Base-by-base conservation (phyloP, 2,888 invertebrate genomes). In the Taphrorychus bicolor region DNA sequence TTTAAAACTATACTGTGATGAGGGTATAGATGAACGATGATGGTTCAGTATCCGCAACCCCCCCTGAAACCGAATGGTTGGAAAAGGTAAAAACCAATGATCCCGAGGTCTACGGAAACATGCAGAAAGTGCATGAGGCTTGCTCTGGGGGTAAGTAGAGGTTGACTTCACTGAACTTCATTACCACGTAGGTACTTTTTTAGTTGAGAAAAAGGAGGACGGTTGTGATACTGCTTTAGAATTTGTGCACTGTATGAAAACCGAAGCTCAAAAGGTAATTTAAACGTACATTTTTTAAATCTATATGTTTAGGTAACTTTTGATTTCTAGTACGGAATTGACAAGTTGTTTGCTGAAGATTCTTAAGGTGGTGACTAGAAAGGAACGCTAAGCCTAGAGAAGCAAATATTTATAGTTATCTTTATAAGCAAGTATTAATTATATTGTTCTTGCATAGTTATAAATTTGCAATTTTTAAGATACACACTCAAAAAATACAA, bases 151-250 rank as follows among this genome's bases (percentile, higher is more conserved):
- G 51, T 45, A 45, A 14, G 51, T 18, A 45, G n/a, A 45, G 5
- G 45, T 45, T 17, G n/a, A 5, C 51, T 21, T 51, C n/a, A 51
- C 16, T 4, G 17, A 14, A 18, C 16, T n/a, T n/a, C 40, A 32
- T 18, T 2, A n/a, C n/a, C n/a, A n/a, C n/a, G n/a, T n/a, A n/a
- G n/a, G 2, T 17, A 17, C n/a, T n/a, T 32, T 74, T 73, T 61
- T 59, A 77, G 77, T 70, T 40, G 64, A 69, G 57, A 19, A 57
- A 9, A 71, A 73, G 14, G 19, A 67, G 0, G 77, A 78, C 66
- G 72, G 73, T 45, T 78, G 78, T 57, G 72, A 71, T 5, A 72
- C 72, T 14, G 75, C 75, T 11, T 61, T 70, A 5, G 67, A 66
- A 5, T 61, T 75, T 53, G 70, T 73, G 4, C 52, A 61, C 56